Conservation (phyloP, 1,140 invertebrate species). For the Zeugodacus cucurbitae region DNA sequence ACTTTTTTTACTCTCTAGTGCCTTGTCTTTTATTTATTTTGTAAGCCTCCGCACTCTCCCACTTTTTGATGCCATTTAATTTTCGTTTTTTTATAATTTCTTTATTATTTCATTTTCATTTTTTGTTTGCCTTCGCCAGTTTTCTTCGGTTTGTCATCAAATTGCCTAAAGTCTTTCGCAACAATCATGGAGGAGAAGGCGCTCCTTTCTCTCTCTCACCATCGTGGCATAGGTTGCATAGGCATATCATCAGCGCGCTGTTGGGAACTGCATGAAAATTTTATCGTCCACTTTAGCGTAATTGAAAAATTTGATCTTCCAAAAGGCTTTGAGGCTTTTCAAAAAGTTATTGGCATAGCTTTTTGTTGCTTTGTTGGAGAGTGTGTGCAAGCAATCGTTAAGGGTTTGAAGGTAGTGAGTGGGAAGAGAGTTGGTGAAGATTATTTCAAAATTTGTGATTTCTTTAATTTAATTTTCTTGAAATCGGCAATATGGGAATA, state of each 20-base stretch:
- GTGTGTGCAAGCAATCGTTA: too few species aligned
- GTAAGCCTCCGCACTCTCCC: not conserved
- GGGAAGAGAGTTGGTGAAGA: too few species aligned
- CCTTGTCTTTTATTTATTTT: not conserved
- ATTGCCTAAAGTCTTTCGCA: slow-evolving; percentile 35
- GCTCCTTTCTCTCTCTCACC: too few species aligned
- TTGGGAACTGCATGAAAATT: slow-evolving; percentile 57
- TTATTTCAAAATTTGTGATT: too few species aligned
- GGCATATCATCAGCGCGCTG: slow-evolving; percentile 46
- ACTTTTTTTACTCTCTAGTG: not conserved
- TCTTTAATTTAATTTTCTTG: too few species aligned
- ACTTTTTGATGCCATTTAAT: not conserved
- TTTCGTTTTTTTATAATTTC: not conserved
- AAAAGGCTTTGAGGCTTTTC: slow-evolving; percentile 57
- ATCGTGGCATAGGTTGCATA: not conserved
- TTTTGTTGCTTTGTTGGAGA: not conserved
- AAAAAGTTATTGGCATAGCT: slow-evolving; percentile 26
- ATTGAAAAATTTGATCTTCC: slow-evolving; percentile 65
- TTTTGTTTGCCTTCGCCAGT: not conserved
- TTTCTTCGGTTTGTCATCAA: slow-evolving; percentile 26
- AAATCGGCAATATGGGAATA: too few species aligned
- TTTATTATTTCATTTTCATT: not conserved
- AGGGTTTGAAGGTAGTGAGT: not conserved
- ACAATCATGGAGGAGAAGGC: too few species aligned
- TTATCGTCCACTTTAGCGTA: slow-evolving; percentile 64